These are phyloP conservation scores for Sylvia atricapilla DNA, from an alignment of 2,113 vertebrate species.

Conservation along the genomic window DNA sequence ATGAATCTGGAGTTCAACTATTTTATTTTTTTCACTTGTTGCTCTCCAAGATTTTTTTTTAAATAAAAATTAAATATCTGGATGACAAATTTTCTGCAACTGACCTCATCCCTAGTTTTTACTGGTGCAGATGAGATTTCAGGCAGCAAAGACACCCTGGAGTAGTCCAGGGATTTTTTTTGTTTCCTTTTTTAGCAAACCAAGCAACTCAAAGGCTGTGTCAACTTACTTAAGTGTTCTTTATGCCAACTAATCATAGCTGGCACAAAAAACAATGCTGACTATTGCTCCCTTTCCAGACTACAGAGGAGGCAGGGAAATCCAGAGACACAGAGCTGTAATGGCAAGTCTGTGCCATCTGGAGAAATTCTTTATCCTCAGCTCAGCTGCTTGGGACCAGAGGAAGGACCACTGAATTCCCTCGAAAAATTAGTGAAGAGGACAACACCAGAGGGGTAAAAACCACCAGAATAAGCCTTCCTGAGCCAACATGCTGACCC, in stretches of 20 bases:
- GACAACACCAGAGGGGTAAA: neutral
- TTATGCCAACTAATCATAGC: conserved; percentile 9
- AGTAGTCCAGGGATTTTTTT: neutral
- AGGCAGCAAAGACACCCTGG: neutral
- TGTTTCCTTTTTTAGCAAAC: neutral
- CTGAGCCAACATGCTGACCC: neutral
- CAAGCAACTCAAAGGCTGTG: neutral
- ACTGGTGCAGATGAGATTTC: neutral
- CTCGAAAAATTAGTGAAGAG: neutral
- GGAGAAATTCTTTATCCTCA: neutral
- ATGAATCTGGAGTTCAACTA: neutral
- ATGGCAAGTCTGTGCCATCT: neutral
- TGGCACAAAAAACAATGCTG: neutral
- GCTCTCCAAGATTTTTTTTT: neutral
- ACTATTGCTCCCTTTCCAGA: neutral
- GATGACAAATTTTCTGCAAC: neutral
- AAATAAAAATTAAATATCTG: neutral
- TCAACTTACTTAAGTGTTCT: neutral
- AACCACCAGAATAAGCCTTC: neutral
- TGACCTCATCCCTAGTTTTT: neutral
- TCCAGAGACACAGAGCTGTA: neutral
- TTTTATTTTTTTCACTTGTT: neutral
- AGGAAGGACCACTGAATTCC: neutral
- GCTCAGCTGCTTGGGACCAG: neutral
- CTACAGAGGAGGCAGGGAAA: neutral